phyloP scores from a whole-genome alignment of 2,113 vertebrate genomes.

The Paraplagusia blochii region DNA sequence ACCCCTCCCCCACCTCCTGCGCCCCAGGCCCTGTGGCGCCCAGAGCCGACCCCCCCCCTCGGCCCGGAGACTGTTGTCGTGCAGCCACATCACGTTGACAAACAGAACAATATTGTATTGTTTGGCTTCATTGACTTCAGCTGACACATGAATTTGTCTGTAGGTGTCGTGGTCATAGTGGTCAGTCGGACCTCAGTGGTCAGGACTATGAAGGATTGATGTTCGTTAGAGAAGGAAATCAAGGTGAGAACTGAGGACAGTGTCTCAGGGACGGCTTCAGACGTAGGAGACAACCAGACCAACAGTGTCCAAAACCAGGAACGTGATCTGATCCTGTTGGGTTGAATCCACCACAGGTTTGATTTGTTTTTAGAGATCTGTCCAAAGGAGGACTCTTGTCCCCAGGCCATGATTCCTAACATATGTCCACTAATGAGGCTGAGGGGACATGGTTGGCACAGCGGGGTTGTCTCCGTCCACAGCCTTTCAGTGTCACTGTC shows the following conservation, averaged over 20 bases:
- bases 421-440: conserved; percentile 87
- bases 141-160: conserved; percentile 68
- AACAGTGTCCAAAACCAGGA: no score
- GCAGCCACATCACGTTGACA: conserved; percentile 52
- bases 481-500: conserved; percentile 79
- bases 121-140: conserved; percentile 61
- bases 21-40: conserved; percentile 41
- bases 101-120: conserved; percentile 63
- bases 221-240: conserved; percentile 64
- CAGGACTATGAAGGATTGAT: conserved; percentile 25
- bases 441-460: conserved; percentile 82
- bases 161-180: conserved; percentile 42
- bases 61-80: conserved; percentile 51
- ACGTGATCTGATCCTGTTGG: no score
- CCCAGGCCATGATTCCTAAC: conserved; percentile 81
- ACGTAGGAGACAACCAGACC: conserved; percentile 4
- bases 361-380: conserved; percentile 37
- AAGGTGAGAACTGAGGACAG: conserved; percentile 62
- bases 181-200: conserved; percentile 56
- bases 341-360: no score
- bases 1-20: no score
- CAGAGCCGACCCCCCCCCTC: conserved; percentile 36
- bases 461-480: conserved; percentile 62
- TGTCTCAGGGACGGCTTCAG: conserved; percentile 24
- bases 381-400: conserved; percentile 72